A percentile compares a stretch with the other conserved stretches of the same genome.
phyloP scores from a whole-genome alignment of 2,797 vertebrate species.

The Lindbergichthys nudifrons region DNA sequence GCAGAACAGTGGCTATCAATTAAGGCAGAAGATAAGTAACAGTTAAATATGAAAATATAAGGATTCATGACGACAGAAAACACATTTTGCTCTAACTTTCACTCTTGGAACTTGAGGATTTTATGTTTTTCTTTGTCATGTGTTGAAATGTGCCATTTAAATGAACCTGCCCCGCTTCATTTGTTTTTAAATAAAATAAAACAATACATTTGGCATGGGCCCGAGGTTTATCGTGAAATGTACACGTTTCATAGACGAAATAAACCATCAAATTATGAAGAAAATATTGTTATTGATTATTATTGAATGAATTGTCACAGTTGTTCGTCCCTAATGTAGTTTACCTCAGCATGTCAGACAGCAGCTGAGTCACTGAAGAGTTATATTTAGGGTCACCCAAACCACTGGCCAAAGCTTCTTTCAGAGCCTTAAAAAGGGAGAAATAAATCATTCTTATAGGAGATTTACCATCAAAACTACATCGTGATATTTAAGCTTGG shows the following conservation, averaged over 20 bases:
- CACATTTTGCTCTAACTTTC: neutral
- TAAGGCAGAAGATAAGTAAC: neutral
- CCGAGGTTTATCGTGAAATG: neutral
- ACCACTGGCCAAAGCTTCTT: conserved; percentile 84
- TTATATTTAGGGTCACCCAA: conserved; percentile 85
- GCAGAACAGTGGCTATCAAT: neutral
- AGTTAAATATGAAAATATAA: neutral
- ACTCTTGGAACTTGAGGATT: neutral
- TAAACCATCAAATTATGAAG: too few species aligned
- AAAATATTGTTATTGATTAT: neutral
- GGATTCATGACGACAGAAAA: neutral
- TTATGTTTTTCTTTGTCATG: neutral
- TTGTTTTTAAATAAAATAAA: neutral
- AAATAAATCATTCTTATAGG: neutral
- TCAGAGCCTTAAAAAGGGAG: conserved; percentile 80
- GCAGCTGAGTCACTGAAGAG: conserved; percentile 76
- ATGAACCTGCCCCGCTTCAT: too few species aligned
- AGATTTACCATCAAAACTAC: neutral
- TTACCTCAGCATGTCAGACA: conserved; percentile 88
- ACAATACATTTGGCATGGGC: neutral
- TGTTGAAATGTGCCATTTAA: too few species aligned
- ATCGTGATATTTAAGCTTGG: neutral
- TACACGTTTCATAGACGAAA: neutral
- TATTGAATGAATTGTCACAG: neutral
- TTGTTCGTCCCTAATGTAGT: neutral